phyloP scores from a whole-genome alignment of 1,140 invertebrate genomes.

The Harpegnathos saltator region DNA sequence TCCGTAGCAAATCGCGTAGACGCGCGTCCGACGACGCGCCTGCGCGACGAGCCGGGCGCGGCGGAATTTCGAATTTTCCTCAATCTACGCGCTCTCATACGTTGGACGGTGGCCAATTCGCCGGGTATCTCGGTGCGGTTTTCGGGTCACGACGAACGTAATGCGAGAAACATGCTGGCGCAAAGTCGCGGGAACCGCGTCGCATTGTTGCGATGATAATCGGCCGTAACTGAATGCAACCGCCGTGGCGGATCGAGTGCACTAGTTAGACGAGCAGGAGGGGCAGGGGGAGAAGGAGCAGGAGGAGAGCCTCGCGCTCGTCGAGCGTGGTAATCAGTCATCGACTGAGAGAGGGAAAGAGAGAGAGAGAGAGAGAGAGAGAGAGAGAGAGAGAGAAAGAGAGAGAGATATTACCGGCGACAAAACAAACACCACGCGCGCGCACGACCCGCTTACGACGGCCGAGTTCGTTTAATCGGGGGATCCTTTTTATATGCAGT shows the following conservation, averaged over 20 bases:
- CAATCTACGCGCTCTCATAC: slow-evolving; percentile 35
- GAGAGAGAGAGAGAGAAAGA: too few relatives aligned
- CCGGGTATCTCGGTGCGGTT: slow-evolving; percentile 33
- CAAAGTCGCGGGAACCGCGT: slow-evolving; percentile 53
- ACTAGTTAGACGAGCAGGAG: too few relatives aligned
- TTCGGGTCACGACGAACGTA: slow-evolving; percentile 55
- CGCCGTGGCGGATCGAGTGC: slow-evolving; percentile 26
- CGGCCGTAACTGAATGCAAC: slow-evolving; percentile 47
- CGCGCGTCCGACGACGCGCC: too few relatives aligned
- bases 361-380: too few relatives aligned
- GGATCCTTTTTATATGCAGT: too few relatives aligned
- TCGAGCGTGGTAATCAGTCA: neutral
- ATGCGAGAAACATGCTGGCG: slow-evolving; percentile 56
- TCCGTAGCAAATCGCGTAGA: slow-evolving; percentile 48
- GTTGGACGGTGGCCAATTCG: slow-evolving; percentile 49
- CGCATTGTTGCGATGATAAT: slow-evolving; percentile 55
- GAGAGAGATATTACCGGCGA: neutral
- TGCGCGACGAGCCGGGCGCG: too few relatives aligned
- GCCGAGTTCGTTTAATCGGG: too few relatives aligned
- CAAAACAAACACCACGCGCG: neutral
- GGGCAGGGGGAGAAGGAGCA: too few relatives aligned
- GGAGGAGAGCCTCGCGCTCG: neutral
- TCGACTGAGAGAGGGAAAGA: too few relatives aligned
- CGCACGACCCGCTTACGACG: too few relatives aligned
- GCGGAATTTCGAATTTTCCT: slow-evolving; percentile 55